A percentile compares a stretch with the other conserved stretches of the same genome.
phyloP scores from a whole-genome alignment of 2,113 vertebrate genomes.

The Chamaea fasciata region DNA sequence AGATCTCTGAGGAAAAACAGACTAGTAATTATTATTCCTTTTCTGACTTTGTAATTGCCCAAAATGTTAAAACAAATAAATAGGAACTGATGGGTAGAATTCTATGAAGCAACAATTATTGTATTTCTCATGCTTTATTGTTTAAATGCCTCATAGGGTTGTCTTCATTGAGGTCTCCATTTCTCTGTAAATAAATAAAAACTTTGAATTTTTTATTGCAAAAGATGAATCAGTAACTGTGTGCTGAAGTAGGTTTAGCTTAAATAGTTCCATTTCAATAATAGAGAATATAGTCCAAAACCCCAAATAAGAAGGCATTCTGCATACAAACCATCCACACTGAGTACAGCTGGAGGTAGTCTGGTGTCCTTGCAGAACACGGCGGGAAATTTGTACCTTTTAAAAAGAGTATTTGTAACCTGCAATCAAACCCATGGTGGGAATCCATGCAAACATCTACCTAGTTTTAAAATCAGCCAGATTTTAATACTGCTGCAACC shows the following conservation, averaged over 20 bases:
- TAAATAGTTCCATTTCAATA: background rate
- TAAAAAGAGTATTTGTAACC: background rate
- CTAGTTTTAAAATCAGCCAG: background rate
- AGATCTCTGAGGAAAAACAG: background rate
- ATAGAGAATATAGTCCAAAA: background rate
- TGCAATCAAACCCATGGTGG: background rate
- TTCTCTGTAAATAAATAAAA: background rate
- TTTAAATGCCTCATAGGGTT: background rate
- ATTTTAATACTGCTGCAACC: background rate
- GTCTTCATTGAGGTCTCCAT: background rate
- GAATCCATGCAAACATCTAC: background rate
- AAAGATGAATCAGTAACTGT: background rate
- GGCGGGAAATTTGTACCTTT: background rate
- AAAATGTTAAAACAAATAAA: background rate
- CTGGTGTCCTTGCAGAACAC: background rate
- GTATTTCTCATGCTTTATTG: background rate
- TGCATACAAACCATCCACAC: background rate
- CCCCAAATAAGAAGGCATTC: background rate
- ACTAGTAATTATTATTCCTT: background rate
- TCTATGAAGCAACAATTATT: background rate
- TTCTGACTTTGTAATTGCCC: background rate
- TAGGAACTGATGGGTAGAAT: background rate
- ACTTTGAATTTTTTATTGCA: background rate
- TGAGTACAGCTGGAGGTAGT: background rate
- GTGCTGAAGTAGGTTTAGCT: background rate